Conservation (phyloP, 2,888 invertebrate genomes). For the Sericinus montela region DNA sequence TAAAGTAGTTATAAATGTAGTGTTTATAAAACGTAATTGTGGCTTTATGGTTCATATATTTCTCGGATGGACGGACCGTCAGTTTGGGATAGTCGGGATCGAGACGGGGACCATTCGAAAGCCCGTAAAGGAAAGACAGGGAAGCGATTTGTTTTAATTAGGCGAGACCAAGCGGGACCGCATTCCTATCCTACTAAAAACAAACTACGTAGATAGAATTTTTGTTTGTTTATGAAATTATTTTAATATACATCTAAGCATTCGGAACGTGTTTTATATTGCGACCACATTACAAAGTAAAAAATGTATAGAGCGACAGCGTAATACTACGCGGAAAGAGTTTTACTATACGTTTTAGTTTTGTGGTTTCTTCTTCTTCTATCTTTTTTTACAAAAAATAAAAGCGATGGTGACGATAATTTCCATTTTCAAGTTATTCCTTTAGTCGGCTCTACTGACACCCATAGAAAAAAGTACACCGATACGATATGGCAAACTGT, state of each 20-base stretch:
- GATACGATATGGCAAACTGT: too few species aligned
- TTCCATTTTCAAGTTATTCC: too few species aligned
- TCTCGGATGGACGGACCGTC: conserved; percentile 48
- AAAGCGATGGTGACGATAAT: too few species aligned
- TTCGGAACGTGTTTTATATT: not conserved
- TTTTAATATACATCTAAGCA: not conserved
- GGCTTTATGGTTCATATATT: conserved; percentile 71
- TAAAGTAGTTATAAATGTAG: conserved; percentile 77
- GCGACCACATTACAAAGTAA: too few species aligned
- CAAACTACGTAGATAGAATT: conserved; percentile 30
- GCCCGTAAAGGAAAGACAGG: conserved; percentile 25
- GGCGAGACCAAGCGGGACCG: conserved; percentile 33
- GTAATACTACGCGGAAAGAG: too few species aligned
- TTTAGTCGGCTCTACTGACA: too few species aligned
- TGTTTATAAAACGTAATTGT: conserved; percentile 77
- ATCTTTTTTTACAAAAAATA: too few species aligned
- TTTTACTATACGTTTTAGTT: too few species aligned
- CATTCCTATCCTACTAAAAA: conserved; percentile 34
- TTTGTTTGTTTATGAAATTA: conserved; percentile 42
- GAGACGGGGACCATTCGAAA: conserved; percentile 21
- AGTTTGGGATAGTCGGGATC: conserved; percentile 24
- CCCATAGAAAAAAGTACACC: too few species aligned
- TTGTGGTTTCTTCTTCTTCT: too few species aligned
- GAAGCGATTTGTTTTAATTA: conserved; percentile 63
- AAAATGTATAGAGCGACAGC: too few species aligned